Base-by-base conservation (phyloP, 1,140 invertebrate genomes). In the Hesperophylax magnus region DNA sequence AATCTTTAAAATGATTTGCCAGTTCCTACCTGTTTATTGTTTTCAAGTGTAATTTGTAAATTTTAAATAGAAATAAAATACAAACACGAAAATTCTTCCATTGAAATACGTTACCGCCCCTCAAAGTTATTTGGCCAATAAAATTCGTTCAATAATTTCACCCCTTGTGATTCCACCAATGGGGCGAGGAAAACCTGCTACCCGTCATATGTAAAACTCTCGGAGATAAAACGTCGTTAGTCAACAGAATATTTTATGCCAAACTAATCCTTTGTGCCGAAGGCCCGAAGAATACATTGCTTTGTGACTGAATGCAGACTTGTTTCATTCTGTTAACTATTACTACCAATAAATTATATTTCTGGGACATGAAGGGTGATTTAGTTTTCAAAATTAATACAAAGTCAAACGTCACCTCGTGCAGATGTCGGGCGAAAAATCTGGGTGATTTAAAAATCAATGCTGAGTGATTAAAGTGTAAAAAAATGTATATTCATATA, bases 151-250 rank as follows among this genome's bases (percentile, higher is more conserved):
- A 31, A 54, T 69, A 65, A 58, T 71, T 58, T 47, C 58, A 52
- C 72, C 79, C 61, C 53, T 31, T 22, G 5, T 5, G 20, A 56
- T 56, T 72, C 67, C 27, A 39, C 81, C 81, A 79, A 78, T 82
- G 3, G 39, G 15, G 65, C 65, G 9, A 17, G 56, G 22, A 27
- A 60, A 79, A 79, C 18, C 81, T 82, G 81, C 60, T 78, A 24
- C 77, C 56, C 60, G n/a, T 53, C 24, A 61, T 22, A 20, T 15
- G 9, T 60, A 14, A 1, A 47, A 9, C 11, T 18, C 3, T 52
- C 56, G n/a, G 69, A 5, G 18, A 17, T 54, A 53, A 22, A 72
- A 72, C 11, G 22, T 53, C 22, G 20, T 54, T 56, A 53, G 52
- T 72, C 9, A 1, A 24, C 14, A 22, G 3, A 54, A 72, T 15